Base-by-base conservation (phyloP, 2,888 invertebrate genomes). In the Cephus sareptanus region DNA sequence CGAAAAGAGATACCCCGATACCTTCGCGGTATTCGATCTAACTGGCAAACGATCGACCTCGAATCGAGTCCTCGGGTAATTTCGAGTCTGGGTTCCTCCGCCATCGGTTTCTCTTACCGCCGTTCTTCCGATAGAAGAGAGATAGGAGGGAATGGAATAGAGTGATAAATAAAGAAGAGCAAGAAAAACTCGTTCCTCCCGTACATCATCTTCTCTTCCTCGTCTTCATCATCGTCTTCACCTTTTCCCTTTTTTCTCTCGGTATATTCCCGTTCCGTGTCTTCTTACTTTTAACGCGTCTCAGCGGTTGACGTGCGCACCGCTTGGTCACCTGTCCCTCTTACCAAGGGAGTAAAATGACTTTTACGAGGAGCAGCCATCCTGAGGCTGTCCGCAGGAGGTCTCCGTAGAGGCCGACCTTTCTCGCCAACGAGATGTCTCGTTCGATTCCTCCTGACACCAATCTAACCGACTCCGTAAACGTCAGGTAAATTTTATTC, bases 401-500 rank as follows among this genome's bases (percentile, higher is more conserved):
- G 89, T 87, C 87, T 81, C 78, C 78, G 81, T 81, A 79, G 80
- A 81, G 81, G 79, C 83, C 84, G 85, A 87, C 85, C 86, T 85
- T 84, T 84, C 79, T 83, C 81, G 81, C 83, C 87, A 88, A 89
- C 87, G 87, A 89, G 88, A 87, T 89, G 90, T 90, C 90, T 88
- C 88, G 87, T 88, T 88, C 89, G 89, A 90, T 90, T 90, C 85
- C 86, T 85, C 80, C 88, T 87, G 88, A 90, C 90, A 87, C 89
- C 89, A 85, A 89, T 89, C 89, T 87, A 84, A 80, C 80, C 84
- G 87, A 88, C 89, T 89, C 85, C 87, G 88, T 90, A 89, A 90
- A 90, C 87, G 89, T 89, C 89, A 86, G 87, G 85, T 89, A 90
- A 90, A 90, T 90, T 90, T 89, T 87, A 90, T 90, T 87, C 89